These are phyloP conservation scores for Tapera naevia DNA, from an alignment of 2,797 vertebrate genomes.

Conservation along the genomic window DNA sequence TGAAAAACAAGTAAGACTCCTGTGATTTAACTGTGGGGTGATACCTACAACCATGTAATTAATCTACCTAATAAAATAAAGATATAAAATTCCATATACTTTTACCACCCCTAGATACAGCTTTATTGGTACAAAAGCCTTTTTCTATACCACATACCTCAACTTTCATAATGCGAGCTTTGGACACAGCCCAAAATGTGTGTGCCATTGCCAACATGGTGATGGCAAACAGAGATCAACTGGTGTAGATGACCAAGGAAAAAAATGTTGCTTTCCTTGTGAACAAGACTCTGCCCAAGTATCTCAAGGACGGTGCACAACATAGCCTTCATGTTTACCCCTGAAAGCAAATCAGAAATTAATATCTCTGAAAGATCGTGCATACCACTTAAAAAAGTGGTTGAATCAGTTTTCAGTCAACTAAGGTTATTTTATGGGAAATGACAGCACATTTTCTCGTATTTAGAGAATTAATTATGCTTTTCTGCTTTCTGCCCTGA, in stretches of 20 bases:
- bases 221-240: not conserved
- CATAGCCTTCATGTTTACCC: not conserved
- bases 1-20: not conserved
- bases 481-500: not conserved
- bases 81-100: not conserved
- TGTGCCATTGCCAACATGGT: not conserved
- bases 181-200: not conserved
- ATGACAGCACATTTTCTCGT: not conserved
- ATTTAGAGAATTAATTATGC: not conserved
- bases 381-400: not conserved
- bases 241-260: not conserved
- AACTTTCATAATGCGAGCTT: not conserved
- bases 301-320: not conserved
- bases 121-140: not conserved
- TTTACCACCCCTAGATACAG: not conserved
- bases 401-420: not conserved
- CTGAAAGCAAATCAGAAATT: not conserved
- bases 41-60: not conserved
- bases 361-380: not conserved
- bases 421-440: not conserved
- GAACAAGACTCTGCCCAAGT: not conserved
- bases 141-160: not conserved
- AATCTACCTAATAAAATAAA: not conserved
- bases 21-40: not conserved
- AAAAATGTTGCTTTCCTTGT: not conserved